phyloP scores from a whole-genome alignment of 2,888 invertebrate genomes.

The Campoletis raptor region DNA sequence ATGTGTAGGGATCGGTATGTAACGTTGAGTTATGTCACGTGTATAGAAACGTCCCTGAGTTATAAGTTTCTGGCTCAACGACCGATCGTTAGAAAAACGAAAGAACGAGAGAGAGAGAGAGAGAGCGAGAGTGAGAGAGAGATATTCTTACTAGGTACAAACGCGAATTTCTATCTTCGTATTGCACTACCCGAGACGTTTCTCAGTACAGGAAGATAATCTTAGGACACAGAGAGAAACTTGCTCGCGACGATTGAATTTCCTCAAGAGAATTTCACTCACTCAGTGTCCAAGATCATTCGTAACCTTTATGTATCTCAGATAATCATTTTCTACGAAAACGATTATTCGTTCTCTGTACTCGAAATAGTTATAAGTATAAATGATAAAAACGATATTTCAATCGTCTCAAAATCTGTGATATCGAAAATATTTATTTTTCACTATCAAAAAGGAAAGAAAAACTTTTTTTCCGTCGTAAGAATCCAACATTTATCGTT shows the following conservation, averaged over 20 bases:
- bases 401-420: neutral
- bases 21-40: conserved; percentile 58
- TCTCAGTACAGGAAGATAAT: conserved; percentile 39
- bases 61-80: conserved; percentile 68
- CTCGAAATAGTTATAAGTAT: neutral
- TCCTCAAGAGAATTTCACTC: conserved; percentile 28
- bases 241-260: conserved; percentile 33
- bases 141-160: conserved; percentile 30
- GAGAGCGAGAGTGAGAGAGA: conserved; percentile 13
- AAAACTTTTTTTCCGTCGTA: too few species aligned
- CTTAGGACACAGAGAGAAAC: conserved; percentile 43
- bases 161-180: conserved; percentile 57
- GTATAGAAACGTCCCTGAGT: conserved; percentile 59
- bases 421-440: too few species aligned
- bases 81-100: conserved; percentile 50
- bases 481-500: too few species aligned
- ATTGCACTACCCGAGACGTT: conserved; percentile 43
- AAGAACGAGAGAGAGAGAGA: conserved; percentile 50
- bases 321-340: neutral
- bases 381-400: neutral
- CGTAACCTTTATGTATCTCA: neutral
- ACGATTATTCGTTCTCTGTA: neutral
- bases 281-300: conserved; percentile 9
- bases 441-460: too few species aligned
- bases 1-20: neutral